These are phyloP conservation scores for Nasonia vitripennis DNA, from an alignment of 1,140 invertebrate genomes.

Conservation along the genomic window DNA sequence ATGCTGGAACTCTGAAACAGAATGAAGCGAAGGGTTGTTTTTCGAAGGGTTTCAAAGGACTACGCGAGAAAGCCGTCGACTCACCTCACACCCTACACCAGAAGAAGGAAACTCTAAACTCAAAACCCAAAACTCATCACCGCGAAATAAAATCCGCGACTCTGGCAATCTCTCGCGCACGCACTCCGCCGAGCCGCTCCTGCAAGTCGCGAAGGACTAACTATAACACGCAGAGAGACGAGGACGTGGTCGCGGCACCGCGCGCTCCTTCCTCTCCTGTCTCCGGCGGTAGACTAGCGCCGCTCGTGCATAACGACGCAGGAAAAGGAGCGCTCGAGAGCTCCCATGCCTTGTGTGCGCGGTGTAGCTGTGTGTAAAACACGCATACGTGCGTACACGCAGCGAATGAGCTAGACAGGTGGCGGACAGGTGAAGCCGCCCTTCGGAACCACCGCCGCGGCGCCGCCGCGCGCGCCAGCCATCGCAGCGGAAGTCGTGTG, in stretches of 20 bases:
- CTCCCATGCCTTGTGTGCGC: neutral
- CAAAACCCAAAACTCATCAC: neutral
- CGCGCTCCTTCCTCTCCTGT: neutral
- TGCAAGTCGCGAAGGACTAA: neutral
- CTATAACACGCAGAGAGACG: neutral
- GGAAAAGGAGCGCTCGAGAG: conserved; percentile 7
- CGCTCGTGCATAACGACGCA: conserved; percentile 22
- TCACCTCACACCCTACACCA: too few species aligned
- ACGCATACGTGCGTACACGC: conserved; percentile 55
- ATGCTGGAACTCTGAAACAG: neutral
- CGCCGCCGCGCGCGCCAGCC: conserved; percentile 63
- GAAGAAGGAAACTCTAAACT: too few species aligned
- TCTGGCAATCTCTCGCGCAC: conserved; percentile 36
- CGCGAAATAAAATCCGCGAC: conserved; percentile 45
- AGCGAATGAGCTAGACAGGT: conserved; percentile 66
- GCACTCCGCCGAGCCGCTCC: conserved; percentile 48
- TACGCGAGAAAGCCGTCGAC: too few species aligned
- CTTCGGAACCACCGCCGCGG: neutral
- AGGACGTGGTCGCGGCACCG: neutral
- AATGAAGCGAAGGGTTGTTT: neutral
- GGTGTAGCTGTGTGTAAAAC: neutral
- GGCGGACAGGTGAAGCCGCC: conserved; percentile 67
- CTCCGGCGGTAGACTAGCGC: neutral
- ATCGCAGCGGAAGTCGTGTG: conserved; percentile 61
- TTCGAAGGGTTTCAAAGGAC: too few species aligned